These are phyloP conservation scores for Oligia latruncula DNA, from an alignment of 2,888 invertebrate genomes.

Conservation along the genomic window DNA sequence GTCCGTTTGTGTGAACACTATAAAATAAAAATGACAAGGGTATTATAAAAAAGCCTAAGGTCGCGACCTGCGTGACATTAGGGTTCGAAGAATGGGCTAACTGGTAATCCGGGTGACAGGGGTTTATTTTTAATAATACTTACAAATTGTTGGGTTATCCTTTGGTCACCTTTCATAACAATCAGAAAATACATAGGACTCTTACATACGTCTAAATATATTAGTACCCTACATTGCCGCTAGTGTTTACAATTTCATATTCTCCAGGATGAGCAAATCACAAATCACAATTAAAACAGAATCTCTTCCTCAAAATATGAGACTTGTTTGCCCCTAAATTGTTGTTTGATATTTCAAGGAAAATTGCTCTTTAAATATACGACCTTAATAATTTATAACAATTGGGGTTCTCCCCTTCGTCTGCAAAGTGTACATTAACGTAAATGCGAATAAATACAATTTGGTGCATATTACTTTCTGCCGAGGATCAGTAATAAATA, in stretches of 20 bases:
- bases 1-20: background rate
- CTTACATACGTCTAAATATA: background rate
- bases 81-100: background rate
- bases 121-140: background rate
- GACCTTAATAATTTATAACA: conserved; percentile 59
- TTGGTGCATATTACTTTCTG: conserved; percentile 48
- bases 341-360: conserved; percentile 62
- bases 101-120: background rate
- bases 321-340: conserved; percentile 45
- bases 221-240: background rate
- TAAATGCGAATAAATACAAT: conserved; percentile 56
- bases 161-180: background rate
- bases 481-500: conserved; percentile 48
- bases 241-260: background rate
- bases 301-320: conserved; percentile 56
- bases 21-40: conserved; percentile 5
- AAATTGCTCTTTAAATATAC: conserved; percentile 63
- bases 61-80: conserved; percentile 16
- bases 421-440: conserved; percentile 37
- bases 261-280: conserved; percentile 13
- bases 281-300: conserved; percentile 60
- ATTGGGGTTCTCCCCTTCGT: conserved; percentile 30
- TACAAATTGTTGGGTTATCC: background rate
- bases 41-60: conserved; percentile 1
- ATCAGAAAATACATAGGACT: background rate